Conservation (phyloP, 2,888 invertebrate genomes). For the Tridacna gigas region DNA sequence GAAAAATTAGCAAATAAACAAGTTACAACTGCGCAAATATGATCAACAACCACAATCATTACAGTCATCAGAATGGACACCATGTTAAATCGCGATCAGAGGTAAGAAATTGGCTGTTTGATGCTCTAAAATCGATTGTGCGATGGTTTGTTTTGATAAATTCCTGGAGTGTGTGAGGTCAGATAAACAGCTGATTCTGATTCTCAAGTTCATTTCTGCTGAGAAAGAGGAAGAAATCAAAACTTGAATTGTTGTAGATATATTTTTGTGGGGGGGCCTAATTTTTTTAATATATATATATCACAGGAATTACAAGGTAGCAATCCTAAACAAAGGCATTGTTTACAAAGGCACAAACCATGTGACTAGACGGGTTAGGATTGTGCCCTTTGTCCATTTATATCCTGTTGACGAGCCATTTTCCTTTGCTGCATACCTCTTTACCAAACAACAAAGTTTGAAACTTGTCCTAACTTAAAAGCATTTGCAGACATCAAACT, state of each 20-base stretch:
- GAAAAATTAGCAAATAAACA: constrained; percentile 55
- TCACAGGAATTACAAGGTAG: no score
- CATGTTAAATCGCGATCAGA: constrained; percentile 74
- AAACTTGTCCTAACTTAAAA: no score
- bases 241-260: no score
- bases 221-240: no score
- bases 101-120: constrained; percentile 65
- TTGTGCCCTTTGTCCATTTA: no score
- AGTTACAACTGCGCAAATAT: neutral
- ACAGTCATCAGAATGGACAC: constrained; percentile 73
- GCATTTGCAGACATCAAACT: no score
- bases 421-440: no score
- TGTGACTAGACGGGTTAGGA: neutral
- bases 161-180: constrained; percentile 35
- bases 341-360: constrained; percentile 13
- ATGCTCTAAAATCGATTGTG: constrained; percentile 8
- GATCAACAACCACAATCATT: constrained; percentile 78
- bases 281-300: no score
- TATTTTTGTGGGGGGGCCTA: no score
- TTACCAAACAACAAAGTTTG: no score
- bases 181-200: constrained; percentile 51
- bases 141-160: constrained; percentile 49
- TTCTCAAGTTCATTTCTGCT: no score
- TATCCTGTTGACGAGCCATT: no score
- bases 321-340: constrained; percentile 23